Percentiles rank a stretch among this genome's conserved stretches.
Evolutionary conservation across 2,888 invertebrate genomes (phyloP).

Genomic region (Polylopha cassiicola): DNA sequence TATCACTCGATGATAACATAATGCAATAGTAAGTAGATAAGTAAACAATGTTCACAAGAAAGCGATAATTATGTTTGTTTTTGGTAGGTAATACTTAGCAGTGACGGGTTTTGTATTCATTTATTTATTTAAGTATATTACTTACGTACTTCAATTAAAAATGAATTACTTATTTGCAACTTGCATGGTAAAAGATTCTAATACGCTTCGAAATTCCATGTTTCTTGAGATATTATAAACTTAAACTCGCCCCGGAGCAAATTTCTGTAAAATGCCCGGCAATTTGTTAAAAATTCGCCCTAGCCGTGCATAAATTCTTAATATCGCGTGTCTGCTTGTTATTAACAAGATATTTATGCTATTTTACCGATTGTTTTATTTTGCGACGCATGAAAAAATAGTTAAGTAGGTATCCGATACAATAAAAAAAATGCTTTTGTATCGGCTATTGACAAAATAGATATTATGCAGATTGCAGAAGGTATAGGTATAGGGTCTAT

Average conservation of each 20-base stretch:
- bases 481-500: no score
- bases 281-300: conserved; percentile 44
- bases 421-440: no score
- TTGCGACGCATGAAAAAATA: conserved; percentile 15
- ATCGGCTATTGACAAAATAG: no score
- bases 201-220: conserved; percentile 12
- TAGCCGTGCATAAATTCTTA: conserved; percentile 32
- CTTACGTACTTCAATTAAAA: not conserved
- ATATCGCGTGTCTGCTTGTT: conserved; percentile 52
- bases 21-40: no score
- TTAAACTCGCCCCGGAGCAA: conserved; percentile 50
- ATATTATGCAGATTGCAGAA: no score
- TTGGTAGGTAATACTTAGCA: no score
- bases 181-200: conserved; percentile 1
- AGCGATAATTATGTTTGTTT: no score
- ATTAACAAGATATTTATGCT: conserved; percentile 40
- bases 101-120: no score
- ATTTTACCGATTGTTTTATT: conserved; percentile 30
- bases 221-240: conserved; percentile 22
- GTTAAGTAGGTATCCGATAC: conserved; percentile 1
- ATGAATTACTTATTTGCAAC: not conserved
- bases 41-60: no score
- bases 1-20: no score
- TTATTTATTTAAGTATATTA: not conserved
- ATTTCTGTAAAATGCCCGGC: conserved; percentile 33